Evolutionary conservation across 1,140 invertebrate genomes (phyloP), one percentile per base, ranked within the genome.

Genomic region (Bombus affinis): DNA sequence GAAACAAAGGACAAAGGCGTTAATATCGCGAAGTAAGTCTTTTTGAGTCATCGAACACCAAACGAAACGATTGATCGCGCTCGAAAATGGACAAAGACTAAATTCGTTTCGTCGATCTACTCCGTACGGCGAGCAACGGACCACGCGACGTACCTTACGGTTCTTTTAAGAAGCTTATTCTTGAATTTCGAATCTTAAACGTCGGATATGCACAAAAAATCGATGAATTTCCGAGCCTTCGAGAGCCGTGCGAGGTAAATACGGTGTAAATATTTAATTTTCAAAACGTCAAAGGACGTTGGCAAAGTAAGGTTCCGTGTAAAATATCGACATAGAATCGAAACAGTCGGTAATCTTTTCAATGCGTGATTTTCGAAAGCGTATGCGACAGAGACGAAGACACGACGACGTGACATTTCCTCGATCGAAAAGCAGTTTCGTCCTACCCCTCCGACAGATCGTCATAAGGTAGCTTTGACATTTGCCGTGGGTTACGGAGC

Each of bases 31-130:
- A 53, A 2, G 18, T 18, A 22, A 22, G 6, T 15, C 5, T 28
- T 13, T 1, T n/a, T 0, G 28, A 10, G 1, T 28, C 70, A 15
- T n/a, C 32, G 18, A 22, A 53, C 47, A 22, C 0, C 47, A 0
- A 53, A 53, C 47, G 47, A 57, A 25, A 9, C 35, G 10, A 47
- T 2, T 18, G 25, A 18, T 28, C 39, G 18, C 39, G n/a, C 1
- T 25, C n/a, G 3, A 44, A 47, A 44, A 0, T 1, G 76, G 8
- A 79, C 6, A 10, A 25, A 13, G 35, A 44, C 47, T 68, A 9
- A 79, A 79, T 47, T 35, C 18, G 62, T 66, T 35, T 66, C 39
- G 28, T 79, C n/a, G 10, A 53, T n/a, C 1, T 8, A 35, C 32
- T 70, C 47, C 18, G 35, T 12, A 44, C 44, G 73, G 5, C 18